Conservation (phyloP, 2,797 vertebrate species). For the Gallinago stenura region DNA sequence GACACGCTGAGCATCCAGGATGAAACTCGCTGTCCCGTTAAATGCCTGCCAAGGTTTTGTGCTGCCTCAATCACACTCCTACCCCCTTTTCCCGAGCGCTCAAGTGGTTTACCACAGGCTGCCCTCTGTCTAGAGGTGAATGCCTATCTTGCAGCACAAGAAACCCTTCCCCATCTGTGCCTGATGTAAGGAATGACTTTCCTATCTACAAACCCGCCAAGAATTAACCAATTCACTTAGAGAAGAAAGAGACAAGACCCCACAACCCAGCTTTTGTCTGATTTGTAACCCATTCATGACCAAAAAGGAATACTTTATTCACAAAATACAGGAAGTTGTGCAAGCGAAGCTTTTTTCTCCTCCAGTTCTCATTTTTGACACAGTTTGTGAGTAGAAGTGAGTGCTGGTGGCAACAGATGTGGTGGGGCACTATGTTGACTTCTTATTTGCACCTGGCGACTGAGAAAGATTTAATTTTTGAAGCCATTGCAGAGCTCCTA, state of each 20-base stretch:
- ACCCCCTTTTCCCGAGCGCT: background rate
- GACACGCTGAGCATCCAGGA: background rate
- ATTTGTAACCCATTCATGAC: constrained; percentile 54
- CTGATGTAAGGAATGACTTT: constrained; percentile 33
- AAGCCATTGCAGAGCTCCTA: background rate
- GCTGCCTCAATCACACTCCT: background rate
- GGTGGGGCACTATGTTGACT: background rate
- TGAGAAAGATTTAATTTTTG: background rate
- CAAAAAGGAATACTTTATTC: constrained; percentile 39
- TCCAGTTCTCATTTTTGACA: background rate
- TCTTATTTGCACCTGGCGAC: background rate
- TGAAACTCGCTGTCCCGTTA: background rate
- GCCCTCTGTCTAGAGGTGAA: constrained; percentile 41
- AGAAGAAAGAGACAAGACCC: background rate
- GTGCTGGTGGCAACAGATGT: background rate
- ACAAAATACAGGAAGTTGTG: constrained; percentile 12
- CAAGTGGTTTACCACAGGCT: background rate
- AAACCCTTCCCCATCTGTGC: constrained; percentile 31
- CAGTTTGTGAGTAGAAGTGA: background rate
- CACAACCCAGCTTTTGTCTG: constrained; percentile 48
- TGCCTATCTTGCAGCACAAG: background rate
- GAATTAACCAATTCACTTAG: constrained; percentile 59
- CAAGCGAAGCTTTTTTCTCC: background rate
- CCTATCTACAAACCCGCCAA: background rate
- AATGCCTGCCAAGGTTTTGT: background rate